A percentile compares a stretch with the other conserved stretches of the same genome.
Conservation (phyloP, 2,888 invertebrate species). For the Caenorhabditis sp. region DNA sequence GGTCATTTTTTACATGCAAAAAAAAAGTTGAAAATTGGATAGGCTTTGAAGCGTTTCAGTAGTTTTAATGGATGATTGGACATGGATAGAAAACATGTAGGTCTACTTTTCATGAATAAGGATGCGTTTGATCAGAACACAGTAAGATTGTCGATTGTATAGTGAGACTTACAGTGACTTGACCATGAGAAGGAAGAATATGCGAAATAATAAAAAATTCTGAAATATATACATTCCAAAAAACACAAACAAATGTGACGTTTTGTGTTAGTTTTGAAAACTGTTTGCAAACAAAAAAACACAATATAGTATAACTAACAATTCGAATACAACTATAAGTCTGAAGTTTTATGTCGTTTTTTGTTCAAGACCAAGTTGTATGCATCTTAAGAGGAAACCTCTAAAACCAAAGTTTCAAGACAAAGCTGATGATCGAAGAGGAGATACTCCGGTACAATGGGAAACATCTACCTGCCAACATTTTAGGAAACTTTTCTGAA, state of each 20-base stretch:
- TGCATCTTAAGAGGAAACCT: no score
- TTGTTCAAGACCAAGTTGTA: no score
- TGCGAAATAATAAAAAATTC: not conserved
- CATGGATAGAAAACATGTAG: not conserved
- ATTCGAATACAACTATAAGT: not conserved
- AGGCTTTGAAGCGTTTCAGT: not conserved
- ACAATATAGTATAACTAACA: not conserved
- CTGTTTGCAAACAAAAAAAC: not conserved
- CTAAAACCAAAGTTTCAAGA: no score
- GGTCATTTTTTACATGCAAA: not conserved
- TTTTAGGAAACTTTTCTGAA: no score
- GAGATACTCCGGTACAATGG: no score
- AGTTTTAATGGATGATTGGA: not conserved
- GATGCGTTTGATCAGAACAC: no score
- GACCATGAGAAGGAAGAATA: not conserved
- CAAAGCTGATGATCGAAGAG: no score
- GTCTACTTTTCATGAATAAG: not conserved
- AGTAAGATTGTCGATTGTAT: no score
- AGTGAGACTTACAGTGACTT: not conserved
- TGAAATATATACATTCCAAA: not conserved
- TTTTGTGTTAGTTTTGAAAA: not conserved
- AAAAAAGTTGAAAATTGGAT: not conserved
- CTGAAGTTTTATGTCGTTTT: no score
- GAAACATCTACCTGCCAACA: no score
- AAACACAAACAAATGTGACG: conserved; percentile 1